Base-by-base conservation (phyloP, 2,888 invertebrate species). In the Sceliomorpha sp. region DNA sequence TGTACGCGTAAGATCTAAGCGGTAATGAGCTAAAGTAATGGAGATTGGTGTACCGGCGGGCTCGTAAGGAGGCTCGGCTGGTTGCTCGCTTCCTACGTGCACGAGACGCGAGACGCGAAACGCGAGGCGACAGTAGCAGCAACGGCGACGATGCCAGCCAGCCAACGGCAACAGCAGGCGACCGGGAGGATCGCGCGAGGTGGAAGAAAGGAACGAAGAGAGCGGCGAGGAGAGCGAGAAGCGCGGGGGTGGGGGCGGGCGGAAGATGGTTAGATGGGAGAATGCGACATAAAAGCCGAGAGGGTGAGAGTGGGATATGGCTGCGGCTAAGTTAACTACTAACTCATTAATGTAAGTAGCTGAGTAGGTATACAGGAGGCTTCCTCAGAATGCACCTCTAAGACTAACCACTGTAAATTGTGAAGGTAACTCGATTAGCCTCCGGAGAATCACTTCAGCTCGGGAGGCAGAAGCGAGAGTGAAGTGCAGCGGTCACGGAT, bases 281-380 rank as follows among this genome's bases (percentile, higher is more conserved):
- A 8, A 17, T 14, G 39, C 39, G 20, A 63, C 58, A 67, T 62
- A 39, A 42, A 62, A 68, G 20, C 20, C 37, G 32, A 26, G 5
- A 4, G 20, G 48, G 66, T 37, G 32, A 34, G 68, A 69, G 66
- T 48, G 7, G 34, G 63, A 31, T 32, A 60, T 45, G 31, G 32
- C 51, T 48, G 62, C 45, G 59, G 60, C 77, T 67, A 64, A 77
- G 48, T 73, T 75, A 73, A 77, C 74, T 75, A 73, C 74, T 75
- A 73, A 83, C 77, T 83, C 82, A 79, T 84, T 82, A 84, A 79
- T 62, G 76, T 82, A 79, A 83, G 82, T 83, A 83, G 75, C 74
- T 66, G 66, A 74, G 77, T 71, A 70, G 71, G 63, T 69, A 56
- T 44, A 51, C 62, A 42, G 48, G 50, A 10, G 10, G 31, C n/a